Evolutionary conservation across 2,113 vertebrate genomes (phyloP), one percentile per base, ranked within the genome.

Genomic region (Sturnus vulgaris): DNA sequence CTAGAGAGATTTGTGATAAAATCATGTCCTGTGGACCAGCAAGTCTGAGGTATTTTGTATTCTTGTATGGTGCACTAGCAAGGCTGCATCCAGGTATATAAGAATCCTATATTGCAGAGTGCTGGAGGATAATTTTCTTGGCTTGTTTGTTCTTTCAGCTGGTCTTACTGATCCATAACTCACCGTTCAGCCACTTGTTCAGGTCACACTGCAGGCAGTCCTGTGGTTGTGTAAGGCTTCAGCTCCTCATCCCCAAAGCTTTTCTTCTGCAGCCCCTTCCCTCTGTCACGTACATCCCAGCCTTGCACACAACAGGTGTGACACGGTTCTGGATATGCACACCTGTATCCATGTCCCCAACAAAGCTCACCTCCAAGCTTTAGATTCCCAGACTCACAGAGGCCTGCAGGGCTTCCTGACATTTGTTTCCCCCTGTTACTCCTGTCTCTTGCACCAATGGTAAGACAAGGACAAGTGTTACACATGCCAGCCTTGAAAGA

Each of bases 201-300:
- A 46, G 30, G 35, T 61, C 63, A 61, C 10, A 11, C 56, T 70
- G 31, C 31, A 82, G 42, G 12, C 8, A 16, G 16, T 35, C 27
- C 84, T 64, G 44, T 5, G 17, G 11, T 22, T 72, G 16, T 55
- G 35, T 16, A 64, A 82, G 56, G 42, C 52, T 82, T 44, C 61
- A 71, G 24, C 39, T 94, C 56, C 52, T 88, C 64, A 15, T 33
- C 78, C 63, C 83, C 56, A 27, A 46, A 27, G 10, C 18, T 73
- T 3, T 47, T 40, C 23, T 39, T 63, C 40, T 20, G 27, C 42
- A 71, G 3, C 33, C 33, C 33, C 40, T 52, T 68, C 22, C n/a
- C 37, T 52, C n/a, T 82, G 47, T 53, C 55, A 52, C 0, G 0
- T 18, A 31, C 2, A 1, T 20, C 16, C 46, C 56, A 60, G n/a